A percentile compares a stretch with the other conserved stretches of the same genome.
Conservation (phyloP, 2,797 vertebrate genomes). For the Petrocephalus sullivani region DNA sequence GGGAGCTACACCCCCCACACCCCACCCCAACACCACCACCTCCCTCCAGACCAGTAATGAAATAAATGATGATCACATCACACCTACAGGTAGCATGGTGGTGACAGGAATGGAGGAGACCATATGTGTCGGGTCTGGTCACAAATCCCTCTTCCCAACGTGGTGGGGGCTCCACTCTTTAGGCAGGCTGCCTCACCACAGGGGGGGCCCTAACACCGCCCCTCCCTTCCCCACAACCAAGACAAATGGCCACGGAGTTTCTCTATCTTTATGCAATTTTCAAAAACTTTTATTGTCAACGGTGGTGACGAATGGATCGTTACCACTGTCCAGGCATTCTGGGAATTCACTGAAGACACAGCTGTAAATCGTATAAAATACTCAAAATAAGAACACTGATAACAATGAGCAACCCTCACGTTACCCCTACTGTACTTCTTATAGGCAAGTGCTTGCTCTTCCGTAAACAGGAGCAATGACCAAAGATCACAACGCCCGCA, state of each 20-base stretch:
- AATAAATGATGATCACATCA: conserved; percentile 5
- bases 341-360: neutral
- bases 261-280: neutral
- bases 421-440: neutral
- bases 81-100: neutral
- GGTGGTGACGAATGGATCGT: neutral
- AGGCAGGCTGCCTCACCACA: neutral
- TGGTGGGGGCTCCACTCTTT: neutral
- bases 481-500: neutral
- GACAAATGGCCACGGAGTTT: conserved; percentile 6
- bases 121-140: conserved; percentile 10
- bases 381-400: neutral
- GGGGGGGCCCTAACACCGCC: neutral
- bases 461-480: neutral
- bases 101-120: neutral
- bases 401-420: neutral
- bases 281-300: neutral
- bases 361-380: neutral
- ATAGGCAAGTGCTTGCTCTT: neutral
- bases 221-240: neutral
- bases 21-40: neutral
- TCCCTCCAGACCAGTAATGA: conserved; percentile 4
- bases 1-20: neutral
- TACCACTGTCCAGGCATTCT: neutral
- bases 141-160: neutral